Conservation (phyloP, 2,888 invertebrate species). For the Papilio protenor region DNA sequence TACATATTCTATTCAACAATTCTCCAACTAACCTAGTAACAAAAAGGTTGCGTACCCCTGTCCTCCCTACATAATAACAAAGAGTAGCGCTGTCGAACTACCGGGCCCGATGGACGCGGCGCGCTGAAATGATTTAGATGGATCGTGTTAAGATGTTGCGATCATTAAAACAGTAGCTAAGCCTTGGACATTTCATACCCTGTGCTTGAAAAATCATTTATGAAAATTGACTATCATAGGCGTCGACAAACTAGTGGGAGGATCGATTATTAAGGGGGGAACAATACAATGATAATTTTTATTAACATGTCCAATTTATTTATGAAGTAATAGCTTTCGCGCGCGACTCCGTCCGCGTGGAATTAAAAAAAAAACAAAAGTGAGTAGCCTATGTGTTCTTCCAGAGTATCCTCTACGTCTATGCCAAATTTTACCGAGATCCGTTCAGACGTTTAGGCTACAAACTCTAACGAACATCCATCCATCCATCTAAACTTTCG, state of each 20-base stretch:
- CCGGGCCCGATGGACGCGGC: constrained; percentile 52
- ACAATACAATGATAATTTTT: not conserved
- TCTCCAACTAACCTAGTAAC: not conserved
- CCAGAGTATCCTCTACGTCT: no score
- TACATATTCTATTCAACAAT: constrained; percentile 14
- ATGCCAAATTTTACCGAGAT: no score
- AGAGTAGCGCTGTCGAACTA: constrained; percentile 54
- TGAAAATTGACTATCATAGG: not conserved
- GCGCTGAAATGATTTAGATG: constrained; percentile 55
- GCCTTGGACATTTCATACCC: not conserved
- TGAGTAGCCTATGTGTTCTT: no score
- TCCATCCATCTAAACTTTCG: no score
- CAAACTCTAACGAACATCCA: no score
- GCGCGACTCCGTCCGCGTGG: no score
- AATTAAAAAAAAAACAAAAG: no score
- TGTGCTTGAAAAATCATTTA: not conserved
- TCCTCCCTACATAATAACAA: constrained; percentile 53
- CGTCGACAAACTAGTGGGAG: no score
- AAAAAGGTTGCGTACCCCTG: constrained; percentile 50
- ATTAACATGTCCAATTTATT: no score
- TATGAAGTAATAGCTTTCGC: no score
- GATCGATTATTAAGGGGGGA: not conserved
- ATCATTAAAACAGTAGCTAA: constrained; percentile 41
- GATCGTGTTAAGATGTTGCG: constrained; percentile 53
- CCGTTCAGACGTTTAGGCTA: no score